Percentiles rank a stretch among this genome's conserved stretches.
These are phyloP conservation scores for Turnix velox DNA, from an alignment of 2,113 vertebrate genomes.

Conservation along the genomic window DNA sequence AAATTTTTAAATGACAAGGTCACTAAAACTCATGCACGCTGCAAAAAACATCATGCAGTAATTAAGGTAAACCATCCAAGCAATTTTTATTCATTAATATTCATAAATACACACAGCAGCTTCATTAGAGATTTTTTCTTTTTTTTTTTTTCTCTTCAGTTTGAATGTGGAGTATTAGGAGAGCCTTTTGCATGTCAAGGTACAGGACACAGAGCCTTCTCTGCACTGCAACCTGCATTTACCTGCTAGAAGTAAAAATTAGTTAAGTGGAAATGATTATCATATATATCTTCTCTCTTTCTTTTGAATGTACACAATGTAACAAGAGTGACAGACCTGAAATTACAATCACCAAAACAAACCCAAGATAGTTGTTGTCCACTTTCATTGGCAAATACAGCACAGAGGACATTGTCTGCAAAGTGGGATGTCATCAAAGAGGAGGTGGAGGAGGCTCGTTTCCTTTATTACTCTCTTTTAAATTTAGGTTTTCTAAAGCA, in stretches of 20 bases:
- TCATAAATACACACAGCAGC: slow-evolving; percentile 99
- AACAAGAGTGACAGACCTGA: slow-evolving; percentile 99
- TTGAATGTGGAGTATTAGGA: slow-evolving; percentile 96
- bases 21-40: slow-evolving; percentile 98
- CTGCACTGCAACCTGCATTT: slow-evolving; percentile 90
- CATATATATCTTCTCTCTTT: slow-evolving; percentile 91
- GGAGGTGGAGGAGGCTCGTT: slow-evolving; percentile 98
- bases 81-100: slow-evolving; percentile 99
- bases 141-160: slow-evolving; percentile 87
- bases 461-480: slow-evolving; percentile 94
- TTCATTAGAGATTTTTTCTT: slow-evolving; percentile 93
- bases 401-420: slow-evolving; percentile 99
- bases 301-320: slow-evolving; percentile 98
- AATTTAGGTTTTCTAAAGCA: slow-evolving; percentile 98
- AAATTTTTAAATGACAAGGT: slow-evolving; percentile 87
- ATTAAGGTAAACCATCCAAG: slow-evolving; percentile 99
- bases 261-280: slow-evolving; percentile 99
- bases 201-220: slow-evolving; percentile 86
- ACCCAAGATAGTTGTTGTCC: slow-evolving; percentile 89
- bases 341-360: slow-evolving; percentile 99
- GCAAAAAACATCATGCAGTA: slow-evolving; percentile 99
- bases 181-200: slow-evolving; percentile 89
- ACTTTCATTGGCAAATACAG: slow-evolving; percentile 99
- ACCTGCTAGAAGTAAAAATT: slow-evolving; percentile 93
- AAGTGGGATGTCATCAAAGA: slow-evolving; percentile 97